These are phyloP conservation scores for Syngnathoides biaculeatus DNA, from an alignment of 2,113 vertebrate species.

Conservation along the genomic window DNA sequence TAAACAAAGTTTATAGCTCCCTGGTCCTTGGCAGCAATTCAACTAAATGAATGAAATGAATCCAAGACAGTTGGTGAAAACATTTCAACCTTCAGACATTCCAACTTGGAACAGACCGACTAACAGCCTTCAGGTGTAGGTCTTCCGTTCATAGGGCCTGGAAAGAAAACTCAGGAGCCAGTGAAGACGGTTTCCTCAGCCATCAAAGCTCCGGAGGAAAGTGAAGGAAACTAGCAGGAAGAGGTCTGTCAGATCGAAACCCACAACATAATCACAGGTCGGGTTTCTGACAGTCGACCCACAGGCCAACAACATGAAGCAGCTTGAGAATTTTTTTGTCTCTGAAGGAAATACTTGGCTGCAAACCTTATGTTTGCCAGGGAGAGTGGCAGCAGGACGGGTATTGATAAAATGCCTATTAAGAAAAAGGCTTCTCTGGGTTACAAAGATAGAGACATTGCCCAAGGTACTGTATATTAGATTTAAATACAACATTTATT, in stretches of 20 bases:
- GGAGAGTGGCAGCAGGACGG: background rate
- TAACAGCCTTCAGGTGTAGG: constrained; percentile 11
- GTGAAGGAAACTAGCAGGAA: constrained; percentile 13
- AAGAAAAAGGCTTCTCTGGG: background rate
- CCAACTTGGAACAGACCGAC: constrained; percentile 1
- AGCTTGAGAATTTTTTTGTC: constrained; percentile 1
- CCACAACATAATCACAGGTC: constrained; percentile 8
- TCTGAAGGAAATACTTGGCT: constrained; percentile 3
- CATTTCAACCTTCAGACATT: constrained; percentile 5
- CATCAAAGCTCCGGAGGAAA: constrained; percentile 11
- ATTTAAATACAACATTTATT: background rate
- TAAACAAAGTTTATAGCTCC: constrained; percentile 3
- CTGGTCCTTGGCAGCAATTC: background rate
- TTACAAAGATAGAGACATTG: background rate
- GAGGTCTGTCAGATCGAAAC: constrained; percentile 13
- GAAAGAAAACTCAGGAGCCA: background rate
- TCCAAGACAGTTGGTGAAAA: constrained; percentile 4
- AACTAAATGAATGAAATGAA: constrained; percentile 2
- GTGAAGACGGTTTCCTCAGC: constrained; percentile 8
- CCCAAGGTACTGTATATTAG: background rate
- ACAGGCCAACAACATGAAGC: background rate
- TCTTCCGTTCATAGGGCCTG: background rate
- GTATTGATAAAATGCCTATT: constrained; percentile 1
- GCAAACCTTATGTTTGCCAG: background rate
- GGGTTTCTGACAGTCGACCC: constrained; percentile 7